Percentiles rank a stretch among this genome's conserved stretches.
Conservation (phyloP, 2,797 vertebrate species). For the Notolepis coatsorum region DNA sequence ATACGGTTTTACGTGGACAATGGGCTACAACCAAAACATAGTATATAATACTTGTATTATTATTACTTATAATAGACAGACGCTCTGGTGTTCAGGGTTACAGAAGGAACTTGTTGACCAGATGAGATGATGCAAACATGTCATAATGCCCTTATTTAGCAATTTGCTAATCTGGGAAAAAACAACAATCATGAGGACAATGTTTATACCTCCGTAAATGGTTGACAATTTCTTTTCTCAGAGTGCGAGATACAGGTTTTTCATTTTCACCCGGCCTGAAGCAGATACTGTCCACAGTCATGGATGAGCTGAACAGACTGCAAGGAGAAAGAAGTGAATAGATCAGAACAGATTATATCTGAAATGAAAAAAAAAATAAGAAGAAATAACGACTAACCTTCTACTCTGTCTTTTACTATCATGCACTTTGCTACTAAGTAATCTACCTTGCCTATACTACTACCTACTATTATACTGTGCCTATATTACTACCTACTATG, state of each 20-base stretch:
- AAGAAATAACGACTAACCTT: too few relatives aligned
- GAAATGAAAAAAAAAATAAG: too few relatives aligned
- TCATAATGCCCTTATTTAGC: slow-evolving; percentile 20
- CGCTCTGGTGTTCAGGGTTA: too few relatives aligned
- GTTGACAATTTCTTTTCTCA: slow-evolving; percentile 82
- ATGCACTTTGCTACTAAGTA: too few relatives aligned
- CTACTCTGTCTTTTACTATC: too few relatives aligned
- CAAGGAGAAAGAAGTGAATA: slow-evolving; percentile 18
- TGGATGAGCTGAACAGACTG: slow-evolving; percentile 84
- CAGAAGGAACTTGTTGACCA: slow-evolving; percentile 2
- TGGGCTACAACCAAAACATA: neutral
- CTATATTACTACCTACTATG: too few relatives aligned
- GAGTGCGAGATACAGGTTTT: slow-evolving; percentile 65
- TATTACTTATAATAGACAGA: neutral
- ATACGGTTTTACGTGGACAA: neutral
- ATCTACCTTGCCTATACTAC: too few relatives aligned
- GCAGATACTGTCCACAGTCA: slow-evolving; percentile 77
- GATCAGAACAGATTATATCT: neutral
- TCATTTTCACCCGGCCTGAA: slow-evolving; percentile 64
- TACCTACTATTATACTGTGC: too few relatives aligned
- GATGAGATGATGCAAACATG: slow-evolving; percentile 4
- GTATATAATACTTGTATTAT: neutral
- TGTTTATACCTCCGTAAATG: slow-evolving; percentile 80
- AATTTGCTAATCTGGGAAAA: too few relatives aligned
- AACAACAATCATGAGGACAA: neutral